These are phyloP conservation scores for Tachystola acroxantha DNA, from an alignment of 2,888 invertebrate genomes.

Conservation along the genomic window DNA sequence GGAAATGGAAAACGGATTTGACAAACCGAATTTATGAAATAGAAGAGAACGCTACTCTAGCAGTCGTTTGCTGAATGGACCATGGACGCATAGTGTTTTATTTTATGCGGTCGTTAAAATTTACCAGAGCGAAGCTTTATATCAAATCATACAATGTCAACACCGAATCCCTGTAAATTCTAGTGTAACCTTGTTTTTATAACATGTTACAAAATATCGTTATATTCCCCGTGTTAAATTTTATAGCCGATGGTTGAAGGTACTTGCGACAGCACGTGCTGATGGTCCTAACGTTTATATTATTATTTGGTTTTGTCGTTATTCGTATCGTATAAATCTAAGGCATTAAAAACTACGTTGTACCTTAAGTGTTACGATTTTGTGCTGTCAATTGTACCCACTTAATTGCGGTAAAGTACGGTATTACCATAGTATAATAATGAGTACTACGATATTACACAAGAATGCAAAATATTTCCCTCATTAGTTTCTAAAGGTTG, in stretches of 20 bases:
- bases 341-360: too few relatives aligned
- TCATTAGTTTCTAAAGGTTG: too few relatives aligned
- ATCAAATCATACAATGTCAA: background rate
- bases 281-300: too few relatives aligned
- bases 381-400: too few relatives aligned
- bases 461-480: too few relatives aligned
- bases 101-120: conserved; percentile 15
- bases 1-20: background rate
- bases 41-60: background rate
- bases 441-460: too few relatives aligned
- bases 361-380: too few relatives aligned
- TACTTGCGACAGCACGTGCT: too few relatives aligned
- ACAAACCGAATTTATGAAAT: background rate
- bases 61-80: background rate
- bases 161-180: background rate
- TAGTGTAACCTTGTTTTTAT: conserved; percentile 1
- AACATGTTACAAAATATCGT: background rate
- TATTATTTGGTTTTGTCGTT: too few relatives aligned
- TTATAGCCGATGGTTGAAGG: background rate
- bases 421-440: too few relatives aligned
- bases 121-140: conserved; percentile 10
- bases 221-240: background rate
- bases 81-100: conserved; percentile 9
- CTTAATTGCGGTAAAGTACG: too few relatives aligned
- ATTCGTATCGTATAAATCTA: too few relatives aligned